Base-by-base conservation (phyloP, 1,140 invertebrate genomes). In the Drosophila insularis region DNA sequence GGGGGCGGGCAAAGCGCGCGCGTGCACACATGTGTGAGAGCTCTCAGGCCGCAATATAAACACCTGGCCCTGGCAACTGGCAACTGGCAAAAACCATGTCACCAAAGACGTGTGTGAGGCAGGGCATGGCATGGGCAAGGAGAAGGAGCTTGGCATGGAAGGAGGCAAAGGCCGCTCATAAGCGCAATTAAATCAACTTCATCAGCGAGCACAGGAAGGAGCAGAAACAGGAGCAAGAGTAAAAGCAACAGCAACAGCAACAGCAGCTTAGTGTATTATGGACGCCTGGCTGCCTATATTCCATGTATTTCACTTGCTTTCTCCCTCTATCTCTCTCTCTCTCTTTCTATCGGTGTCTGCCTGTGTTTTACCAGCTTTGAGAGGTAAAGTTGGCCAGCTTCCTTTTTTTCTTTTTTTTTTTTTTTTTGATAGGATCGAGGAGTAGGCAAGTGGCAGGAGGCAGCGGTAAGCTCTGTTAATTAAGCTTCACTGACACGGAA, bases 401-500 rank as follows among this genome's bases (percentile, higher is more conserved):
- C 72, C 62, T 73, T 66, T 66, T 55, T 43, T 66, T 66, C 60
- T 55, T 46, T 46, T 19, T 50, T 5, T 1, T 19, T 19, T 43
- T n/a, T 40, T n/a, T 17, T 43, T 5, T 6, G 43, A 50, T 63
- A 68, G 73, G 23, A 56, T 2, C 17, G 17, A 21, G 43, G 17
- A 77, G 69, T 37, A 37, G 35, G 35, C 35, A 37, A 13, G 35
- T 13, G 35, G 35, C 35, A n/a, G 35, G 11, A 37, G 35, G 35
- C 35, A 39, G 35, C 10, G 35, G 35, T 11, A 39, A 73, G 75
- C 46, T 68, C 63, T 81, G 84, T 89, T 87, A 87, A 87, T 87
- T 87, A 87, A 89, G 84, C 81, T 46, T 65, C 70, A 78, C 74
- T 75, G 78, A 81, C 74, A 85, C 78, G 65, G 62, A 82, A 80